A percentile compares a stretch with the other conserved stretches of the same genome.
Conservation (phyloP, 2,888 invertebrate genomes). For the Lapara coniferarum region DNA sequence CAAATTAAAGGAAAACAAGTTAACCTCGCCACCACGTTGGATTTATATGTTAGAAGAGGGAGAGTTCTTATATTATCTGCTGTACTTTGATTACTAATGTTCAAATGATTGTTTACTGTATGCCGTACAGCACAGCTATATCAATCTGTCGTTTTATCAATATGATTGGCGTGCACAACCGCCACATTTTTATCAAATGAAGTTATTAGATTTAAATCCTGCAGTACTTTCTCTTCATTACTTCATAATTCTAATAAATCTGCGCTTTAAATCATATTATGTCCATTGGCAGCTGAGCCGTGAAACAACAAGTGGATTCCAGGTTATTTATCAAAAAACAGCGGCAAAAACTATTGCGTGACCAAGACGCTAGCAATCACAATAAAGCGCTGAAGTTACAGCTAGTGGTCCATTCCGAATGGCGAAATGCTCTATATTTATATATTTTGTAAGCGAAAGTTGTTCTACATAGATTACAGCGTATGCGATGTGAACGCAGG, state of each 20-base stretch:
- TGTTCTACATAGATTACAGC: background rate
- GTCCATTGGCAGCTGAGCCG: conserved; percentile 14
- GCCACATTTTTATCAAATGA: background rate
- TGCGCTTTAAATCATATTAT: conserved; percentile 25
- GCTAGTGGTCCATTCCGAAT: conserved; percentile 17
- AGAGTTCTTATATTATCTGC: no score
- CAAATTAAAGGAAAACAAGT: no score
- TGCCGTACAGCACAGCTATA: no score
- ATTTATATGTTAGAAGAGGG: no score
- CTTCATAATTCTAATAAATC: conserved; percentile 21
- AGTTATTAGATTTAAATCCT: background rate
- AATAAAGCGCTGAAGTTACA: conserved; percentile 18
- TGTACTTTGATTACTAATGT: no score
- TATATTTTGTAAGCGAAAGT: conserved; percentile 23
- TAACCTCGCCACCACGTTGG: no score
- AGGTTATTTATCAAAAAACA: conserved; percentile 20
- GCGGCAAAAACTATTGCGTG: conserved; percentile 23
- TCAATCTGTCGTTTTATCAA: no score
- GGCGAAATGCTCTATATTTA: conserved; percentile 13
- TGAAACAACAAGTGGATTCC: conserved; percentile 18
- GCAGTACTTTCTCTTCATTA: conserved; percentile 15
- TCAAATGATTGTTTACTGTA: no score
- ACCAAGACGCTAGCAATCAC: conserved; percentile 25
- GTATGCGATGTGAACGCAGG: no score
- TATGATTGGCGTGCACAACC: background rate